Evolutionary conservation across 2,113 vertebrate species (phyloP).

Genomic region (Paradisaea rubra): DNA sequence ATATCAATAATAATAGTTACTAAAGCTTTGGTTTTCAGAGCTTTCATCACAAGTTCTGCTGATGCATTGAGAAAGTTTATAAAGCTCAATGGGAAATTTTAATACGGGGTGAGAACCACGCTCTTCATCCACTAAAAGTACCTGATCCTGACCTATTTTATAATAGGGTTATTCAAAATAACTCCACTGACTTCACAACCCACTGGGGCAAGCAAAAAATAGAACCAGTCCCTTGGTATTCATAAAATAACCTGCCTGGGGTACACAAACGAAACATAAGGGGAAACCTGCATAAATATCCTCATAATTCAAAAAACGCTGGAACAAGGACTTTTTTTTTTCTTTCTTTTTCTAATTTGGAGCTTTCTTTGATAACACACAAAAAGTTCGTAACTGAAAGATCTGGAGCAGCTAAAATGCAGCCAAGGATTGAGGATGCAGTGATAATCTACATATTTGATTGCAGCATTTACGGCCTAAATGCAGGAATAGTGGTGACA

Average conservation of each 20-base stretch:
- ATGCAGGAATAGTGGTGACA: not conserved
- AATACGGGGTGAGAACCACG: not conserved
- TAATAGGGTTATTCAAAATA: slow-evolving; percentile 28
- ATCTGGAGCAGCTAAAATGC: not conserved
- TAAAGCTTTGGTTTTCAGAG: not conserved
- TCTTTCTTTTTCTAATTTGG: not conserved
- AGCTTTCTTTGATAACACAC: not conserved
- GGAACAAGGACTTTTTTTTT: not conserved
- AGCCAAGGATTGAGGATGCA: not conserved
- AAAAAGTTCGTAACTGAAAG: not conserved
- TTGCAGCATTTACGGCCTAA: not conserved
- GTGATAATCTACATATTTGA: not conserved
- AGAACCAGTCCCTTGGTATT: not conserved
- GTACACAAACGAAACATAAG: not conserved
- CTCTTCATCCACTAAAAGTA: not conserved
- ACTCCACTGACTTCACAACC: not conserved
- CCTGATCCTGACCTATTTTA: slow-evolving; percentile 51
- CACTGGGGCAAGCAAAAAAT: not conserved
- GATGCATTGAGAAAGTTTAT: slow-evolving; percentile 3
- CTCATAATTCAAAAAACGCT: not conserved
- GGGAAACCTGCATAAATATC: not conserved
- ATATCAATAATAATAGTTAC: not conserved
- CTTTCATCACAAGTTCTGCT: slow-evolving; percentile 39
- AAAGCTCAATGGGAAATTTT: slow-evolving; percentile 33
- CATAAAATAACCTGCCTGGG: not conserved